Evolutionary conservation across 2,113 vertebrate genomes (phyloP).

Genomic region (Seriola aureovittata): DNA sequence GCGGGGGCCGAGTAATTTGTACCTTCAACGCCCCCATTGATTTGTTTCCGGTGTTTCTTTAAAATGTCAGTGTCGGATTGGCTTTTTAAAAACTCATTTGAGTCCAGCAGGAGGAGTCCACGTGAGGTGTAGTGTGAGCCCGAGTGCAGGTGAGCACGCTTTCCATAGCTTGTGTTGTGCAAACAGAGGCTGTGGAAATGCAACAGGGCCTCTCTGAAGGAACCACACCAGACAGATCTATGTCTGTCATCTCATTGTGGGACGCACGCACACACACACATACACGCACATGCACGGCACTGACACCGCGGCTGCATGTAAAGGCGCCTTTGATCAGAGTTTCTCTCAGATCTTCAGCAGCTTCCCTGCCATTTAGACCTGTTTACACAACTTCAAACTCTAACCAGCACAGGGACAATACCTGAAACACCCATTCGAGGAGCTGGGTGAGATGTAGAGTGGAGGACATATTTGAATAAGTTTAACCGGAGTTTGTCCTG

Average conservation of each 20-base stretch:
- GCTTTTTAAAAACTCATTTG: conserved; percentile 12
- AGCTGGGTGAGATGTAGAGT: conserved; percentile 22
- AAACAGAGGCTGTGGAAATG: conserved; percentile 72
- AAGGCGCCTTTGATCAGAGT: conserved; percentile 80
- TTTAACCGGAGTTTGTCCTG: conserved; percentile 16
- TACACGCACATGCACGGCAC: conserved; percentile 42
- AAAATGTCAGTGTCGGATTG: conserved; percentile 17
- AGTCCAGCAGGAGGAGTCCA: not conserved
- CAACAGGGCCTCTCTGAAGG: conserved; percentile 62
- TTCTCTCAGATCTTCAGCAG: conserved; percentile 74
- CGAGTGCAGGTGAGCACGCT: conserved; percentile 59
- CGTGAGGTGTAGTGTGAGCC: conserved; percentile 38
- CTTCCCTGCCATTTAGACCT: conserved; percentile 74
- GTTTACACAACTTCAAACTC: conserved; percentile 77
- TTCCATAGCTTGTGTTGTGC: conserved; percentile 67
- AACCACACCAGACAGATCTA: conserved; percentile 68
- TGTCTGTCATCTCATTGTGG: conserved; percentile 72
- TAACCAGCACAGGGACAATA: conserved; percentile 55
- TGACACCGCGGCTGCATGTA: conserved; percentile 70
- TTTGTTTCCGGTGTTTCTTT: conserved; percentile 27
- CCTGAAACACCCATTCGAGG: conserved; percentile 42
- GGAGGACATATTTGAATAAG: conserved; percentile 15
- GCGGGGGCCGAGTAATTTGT: conserved; percentile 45
- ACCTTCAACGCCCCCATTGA: conserved; percentile 14
- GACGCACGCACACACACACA: conserved; percentile 32